Evolutionary conservation across 1,140 invertebrate species (phyloP).

Genomic region (Drosophila sucinea): DNA sequence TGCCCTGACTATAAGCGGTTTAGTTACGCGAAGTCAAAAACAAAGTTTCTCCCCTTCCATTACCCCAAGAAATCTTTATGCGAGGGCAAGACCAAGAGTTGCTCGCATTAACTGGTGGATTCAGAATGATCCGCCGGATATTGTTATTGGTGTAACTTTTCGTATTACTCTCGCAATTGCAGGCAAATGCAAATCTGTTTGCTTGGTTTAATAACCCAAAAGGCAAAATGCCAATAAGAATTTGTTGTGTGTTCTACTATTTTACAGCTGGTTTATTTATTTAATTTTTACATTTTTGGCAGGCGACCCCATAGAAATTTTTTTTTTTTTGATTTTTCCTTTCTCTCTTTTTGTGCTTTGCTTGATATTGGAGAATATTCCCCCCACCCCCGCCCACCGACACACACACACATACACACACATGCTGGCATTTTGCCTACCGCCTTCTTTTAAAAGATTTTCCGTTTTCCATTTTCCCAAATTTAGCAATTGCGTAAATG

Average conservation of each 20-base stretch:
- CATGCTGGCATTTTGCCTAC: background rate
- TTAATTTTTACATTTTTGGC: slow-evolving; percentile 14
- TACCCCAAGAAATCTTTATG: background rate
- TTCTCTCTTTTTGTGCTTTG: background rate
- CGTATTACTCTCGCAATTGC: background rate
- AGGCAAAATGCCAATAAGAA: slow-evolving; percentile 11
- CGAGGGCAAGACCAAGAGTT: background rate
- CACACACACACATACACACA: background rate
- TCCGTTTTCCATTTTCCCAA: slow-evolving; percentile 4
- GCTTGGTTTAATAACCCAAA: slow-evolving; percentile 12
- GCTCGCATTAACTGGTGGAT: no score
- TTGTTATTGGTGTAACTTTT: background rate
- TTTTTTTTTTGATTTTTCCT: background rate
- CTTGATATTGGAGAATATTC: slow-evolving; percentile 6
- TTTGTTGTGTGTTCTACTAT: slow-evolving; percentile 11
- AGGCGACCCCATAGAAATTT: background rate
- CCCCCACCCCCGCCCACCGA: background rate
- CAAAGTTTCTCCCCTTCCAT: background rate
- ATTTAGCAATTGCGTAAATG: slow-evolving; percentile 12
- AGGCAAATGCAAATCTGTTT: slow-evolving; percentile 8
- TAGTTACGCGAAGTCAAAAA: slow-evolving; percentile 11
- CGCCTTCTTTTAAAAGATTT: background rate
- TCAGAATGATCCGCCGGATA: no score
- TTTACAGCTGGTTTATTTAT: slow-evolving; percentile 10
- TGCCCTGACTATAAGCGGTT: slow-evolving; percentile 6